Evolutionary conservation across 2,888 invertebrate species (phyloP).

Genomic region (Dolichopus griseipennis): DNA sequence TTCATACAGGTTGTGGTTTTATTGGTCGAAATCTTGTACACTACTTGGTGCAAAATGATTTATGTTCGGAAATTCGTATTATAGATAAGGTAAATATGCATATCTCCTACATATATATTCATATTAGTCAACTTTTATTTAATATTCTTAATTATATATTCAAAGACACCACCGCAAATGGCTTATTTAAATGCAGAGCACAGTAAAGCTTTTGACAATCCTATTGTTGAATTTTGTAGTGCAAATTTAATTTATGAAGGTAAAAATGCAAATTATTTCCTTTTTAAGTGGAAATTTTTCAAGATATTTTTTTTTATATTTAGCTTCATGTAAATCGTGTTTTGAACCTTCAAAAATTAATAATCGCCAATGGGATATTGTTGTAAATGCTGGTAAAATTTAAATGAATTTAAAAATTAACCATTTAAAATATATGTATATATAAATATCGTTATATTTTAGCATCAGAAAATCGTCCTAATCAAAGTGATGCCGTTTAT

Average conservation of each 20-base stretch:
- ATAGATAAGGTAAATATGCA: conserved; percentile 59
- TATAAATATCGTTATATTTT: conserved; percentile 68
- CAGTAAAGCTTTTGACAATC: conserved; percentile 60
- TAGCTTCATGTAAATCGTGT: conserved; percentile 73
- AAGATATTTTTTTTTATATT: background rate
- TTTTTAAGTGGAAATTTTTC: background rate
- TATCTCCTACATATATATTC: background rate
- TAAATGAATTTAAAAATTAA: background rate
- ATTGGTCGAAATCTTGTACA: conserved; percentile 82
- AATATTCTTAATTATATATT: background rate
- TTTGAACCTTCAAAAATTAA: conserved; percentile 51
- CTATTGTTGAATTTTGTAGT: conserved; percentile 78
- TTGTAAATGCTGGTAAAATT: conserved; percentile 31
- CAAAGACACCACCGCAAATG: conserved; percentile 72
- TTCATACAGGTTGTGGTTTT: conserved; percentile 79
- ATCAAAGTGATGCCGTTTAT: conserved; percentile 83
- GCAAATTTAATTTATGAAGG: conserved; percentile 84
- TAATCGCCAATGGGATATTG: conserved; percentile 61
- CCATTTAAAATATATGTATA: background rate
- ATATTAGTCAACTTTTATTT: background rate
- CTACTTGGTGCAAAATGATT: conserved; percentile 66
- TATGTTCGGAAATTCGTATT: conserved; percentile 65
- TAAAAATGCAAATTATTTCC: conserved; percentile 42
- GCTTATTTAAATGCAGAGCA: conserved; percentile 79
- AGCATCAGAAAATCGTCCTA: conserved; percentile 82